These are phyloP conservation scores for Scytalopus superciliaris DNA, from an alignment of 2,113 vertebrate genomes.

Conservation along the genomic window DNA sequence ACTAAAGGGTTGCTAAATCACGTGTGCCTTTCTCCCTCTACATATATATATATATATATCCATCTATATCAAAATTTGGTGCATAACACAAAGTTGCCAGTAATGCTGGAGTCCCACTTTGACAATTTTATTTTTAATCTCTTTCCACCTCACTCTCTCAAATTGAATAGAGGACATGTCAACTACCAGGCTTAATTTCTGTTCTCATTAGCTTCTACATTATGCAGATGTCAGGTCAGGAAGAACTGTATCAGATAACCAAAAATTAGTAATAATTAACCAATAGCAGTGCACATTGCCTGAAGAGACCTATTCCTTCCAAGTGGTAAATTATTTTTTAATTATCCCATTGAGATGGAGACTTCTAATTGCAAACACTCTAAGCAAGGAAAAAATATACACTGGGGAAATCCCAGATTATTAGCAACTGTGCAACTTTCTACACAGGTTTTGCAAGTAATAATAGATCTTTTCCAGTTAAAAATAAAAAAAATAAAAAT, in stretches of 20 bases:
- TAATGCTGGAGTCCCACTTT: background rate
- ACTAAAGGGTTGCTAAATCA: background rate
- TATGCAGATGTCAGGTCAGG: conserved; percentile 61
- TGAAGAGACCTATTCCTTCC: conserved; percentile 35
- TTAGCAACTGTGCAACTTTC: conserved; percentile 42
- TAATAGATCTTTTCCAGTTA: conserved; percentile 12
- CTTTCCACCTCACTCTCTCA: background rate
- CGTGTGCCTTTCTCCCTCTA: background rate
- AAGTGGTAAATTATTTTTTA: conserved; percentile 63
- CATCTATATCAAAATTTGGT: background rate
- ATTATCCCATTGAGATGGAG: conserved; percentile 46
- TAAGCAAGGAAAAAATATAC: conserved; percentile 40
- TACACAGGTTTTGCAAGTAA: conserved; percentile 11
- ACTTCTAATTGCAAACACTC: conserved; percentile 51
- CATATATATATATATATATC: background rate
- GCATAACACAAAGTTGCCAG: background rate
- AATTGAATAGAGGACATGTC: background rate
- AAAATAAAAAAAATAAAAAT: background rate
- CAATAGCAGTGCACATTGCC: conserved; percentile 32
- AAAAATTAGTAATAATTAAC: conserved; percentile 62
- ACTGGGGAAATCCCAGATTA: conserved; percentile 27
- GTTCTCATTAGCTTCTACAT: conserved; percentile 55
- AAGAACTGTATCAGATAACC: conserved; percentile 37
- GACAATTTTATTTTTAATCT: conserved; percentile 29
- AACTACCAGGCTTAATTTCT: conserved; percentile 45